These are phyloP conservation scores for Agapostemon virescens DNA, from an alignment of 2,888 invertebrate genomes.

Conservation along the genomic window DNA sequence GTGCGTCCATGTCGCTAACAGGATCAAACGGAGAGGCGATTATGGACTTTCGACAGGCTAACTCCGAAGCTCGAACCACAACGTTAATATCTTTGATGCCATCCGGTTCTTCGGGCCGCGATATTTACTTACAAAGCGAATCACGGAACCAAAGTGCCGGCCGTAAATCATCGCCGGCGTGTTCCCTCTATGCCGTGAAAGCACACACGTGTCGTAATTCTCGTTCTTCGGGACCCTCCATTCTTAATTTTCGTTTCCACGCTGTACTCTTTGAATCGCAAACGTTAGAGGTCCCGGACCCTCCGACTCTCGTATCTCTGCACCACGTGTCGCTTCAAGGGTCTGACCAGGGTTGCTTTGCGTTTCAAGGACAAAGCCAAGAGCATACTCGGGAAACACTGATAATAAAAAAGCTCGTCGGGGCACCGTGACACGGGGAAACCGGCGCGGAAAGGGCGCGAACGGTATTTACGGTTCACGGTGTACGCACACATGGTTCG, in stretches of 20 bases:
- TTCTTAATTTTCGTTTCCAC: constrained; percentile 49
- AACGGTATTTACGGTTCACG: constrained; percentile 45
- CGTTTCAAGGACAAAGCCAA: constrained; percentile 32
- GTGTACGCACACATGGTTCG: constrained; percentile 21
- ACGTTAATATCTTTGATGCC: background rate
- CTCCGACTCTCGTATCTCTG: constrained; percentile 20
- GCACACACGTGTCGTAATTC: constrained; percentile 45
- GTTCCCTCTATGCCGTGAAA: background rate
- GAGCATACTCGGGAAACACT: constrained; percentile 14
- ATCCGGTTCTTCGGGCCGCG: constrained; percentile 11
- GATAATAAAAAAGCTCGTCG: constrained; percentile 25
- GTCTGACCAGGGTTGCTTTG: constrained; percentile 15
- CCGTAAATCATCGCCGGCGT: constrained; percentile 16
- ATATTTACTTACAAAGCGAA: constrained; percentile 33
- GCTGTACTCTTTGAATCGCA: constrained; percentile 47
- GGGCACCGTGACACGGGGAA: constrained; percentile 12
- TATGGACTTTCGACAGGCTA: background rate
- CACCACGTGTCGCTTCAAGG: constrained; percentile 24
- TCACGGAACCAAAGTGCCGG: constrained; percentile 17
- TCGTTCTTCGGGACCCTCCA: constrained; percentile 39
- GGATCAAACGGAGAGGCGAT: background rate
- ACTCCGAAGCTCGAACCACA: background rate
- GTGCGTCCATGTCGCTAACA: background rate
- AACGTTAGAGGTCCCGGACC: constrained; percentile 39
- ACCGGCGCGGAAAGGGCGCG: background rate